These are phyloP conservation scores for Cephus nigrinus DNA, from an alignment of 2,888 invertebrate species.

Conservation along the genomic window DNA sequence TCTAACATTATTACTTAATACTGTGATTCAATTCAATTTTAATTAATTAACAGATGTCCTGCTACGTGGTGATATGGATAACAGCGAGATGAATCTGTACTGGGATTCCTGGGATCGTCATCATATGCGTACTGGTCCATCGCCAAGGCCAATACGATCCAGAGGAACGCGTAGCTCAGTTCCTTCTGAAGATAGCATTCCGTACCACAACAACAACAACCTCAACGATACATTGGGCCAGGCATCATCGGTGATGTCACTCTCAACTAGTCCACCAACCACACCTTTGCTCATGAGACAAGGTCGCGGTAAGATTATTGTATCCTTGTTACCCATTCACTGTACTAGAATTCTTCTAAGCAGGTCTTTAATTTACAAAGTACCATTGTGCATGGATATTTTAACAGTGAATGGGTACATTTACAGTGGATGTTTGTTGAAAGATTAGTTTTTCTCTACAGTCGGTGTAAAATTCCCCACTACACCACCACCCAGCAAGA, in stretches of 20 bases:
- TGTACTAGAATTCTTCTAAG: neutral
- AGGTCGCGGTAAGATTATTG: constrained; percentile 39
- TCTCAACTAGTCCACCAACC: constrained; percentile 67
- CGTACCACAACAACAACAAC: constrained; percentile 61
- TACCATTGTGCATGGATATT: constrained; percentile 20
- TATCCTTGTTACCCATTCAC: neutral
- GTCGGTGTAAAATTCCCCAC: constrained; percentile 77
- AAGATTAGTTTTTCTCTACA: constrained; percentile 26
- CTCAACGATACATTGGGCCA: constrained; percentile 56
- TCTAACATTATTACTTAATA: constrained; percentile 6
- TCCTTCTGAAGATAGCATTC: constrained; percentile 71
- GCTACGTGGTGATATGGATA: constrained; percentile 70
- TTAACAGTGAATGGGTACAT: constrained; percentile 54
- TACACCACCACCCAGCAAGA: constrained; percentile 85
- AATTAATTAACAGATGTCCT: constrained; percentile 69
- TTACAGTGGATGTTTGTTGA: neutral
- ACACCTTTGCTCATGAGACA: constrained; percentile 55
- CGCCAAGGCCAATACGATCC: constrained; percentile 68
- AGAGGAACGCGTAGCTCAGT: constrained; percentile 70
- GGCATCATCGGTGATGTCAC: constrained; percentile 69
- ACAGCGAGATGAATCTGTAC: constrained; percentile 78
- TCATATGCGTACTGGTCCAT: constrained; percentile 67
- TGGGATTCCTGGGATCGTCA: constrained; percentile 96
- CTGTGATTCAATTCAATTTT: neutral
- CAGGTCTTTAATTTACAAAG: neutral